Conservation (phyloP, 2,797 vertebrate genomes). For the Sparidentex hasta region DNA sequence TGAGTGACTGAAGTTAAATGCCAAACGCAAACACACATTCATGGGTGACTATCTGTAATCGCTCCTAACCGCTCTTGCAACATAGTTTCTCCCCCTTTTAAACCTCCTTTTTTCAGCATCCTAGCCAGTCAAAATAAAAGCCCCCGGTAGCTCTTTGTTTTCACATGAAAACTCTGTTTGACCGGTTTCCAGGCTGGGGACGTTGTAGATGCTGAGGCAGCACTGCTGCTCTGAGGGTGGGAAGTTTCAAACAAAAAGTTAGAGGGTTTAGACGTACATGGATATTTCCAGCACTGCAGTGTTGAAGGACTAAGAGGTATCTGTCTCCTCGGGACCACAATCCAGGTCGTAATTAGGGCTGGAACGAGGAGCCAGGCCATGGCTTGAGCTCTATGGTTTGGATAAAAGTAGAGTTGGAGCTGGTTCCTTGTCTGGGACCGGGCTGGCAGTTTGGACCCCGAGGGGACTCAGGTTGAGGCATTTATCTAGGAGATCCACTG, state of each 20-base stretch:
- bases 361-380: constrained; percentile 20
- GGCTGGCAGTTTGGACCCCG: constrained; percentile 71
- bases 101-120: constrained; percentile 46
- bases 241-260: constrained; percentile 46
- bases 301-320: constrained; percentile 39
- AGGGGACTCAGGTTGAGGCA: constrained; percentile 81
- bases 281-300: constrained; percentile 38
- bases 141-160: constrained; percentile 43
- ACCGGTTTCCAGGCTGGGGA: constrained; percentile 43
- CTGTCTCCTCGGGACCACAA: constrained; percentile 41
- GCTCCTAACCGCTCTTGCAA: constrained; percentile 58
- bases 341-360: constrained; percentile 52
- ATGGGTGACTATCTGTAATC: constrained; percentile 74
- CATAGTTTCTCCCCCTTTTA: constrained; percentile 49
- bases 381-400: constrained; percentile 53
- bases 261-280: constrained; percentile 27
- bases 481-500: constrained; percentile 85
- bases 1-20: constrained; percentile 76
- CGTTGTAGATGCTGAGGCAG: constrained; percentile 31
- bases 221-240: constrained; percentile 24
- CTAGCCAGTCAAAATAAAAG: constrained; percentile 70
- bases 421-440: constrained; percentile 56
- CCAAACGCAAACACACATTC: constrained; percentile 66
- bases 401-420: constrained; percentile 52
- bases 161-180: constrained; percentile 53